A percentile compares a stretch with the other conserved stretches of the same genome.
phyloP scores from a whole-genome alignment of 2,113 vertebrate species.

The Ptilonorhynchus violaceus region DNA sequence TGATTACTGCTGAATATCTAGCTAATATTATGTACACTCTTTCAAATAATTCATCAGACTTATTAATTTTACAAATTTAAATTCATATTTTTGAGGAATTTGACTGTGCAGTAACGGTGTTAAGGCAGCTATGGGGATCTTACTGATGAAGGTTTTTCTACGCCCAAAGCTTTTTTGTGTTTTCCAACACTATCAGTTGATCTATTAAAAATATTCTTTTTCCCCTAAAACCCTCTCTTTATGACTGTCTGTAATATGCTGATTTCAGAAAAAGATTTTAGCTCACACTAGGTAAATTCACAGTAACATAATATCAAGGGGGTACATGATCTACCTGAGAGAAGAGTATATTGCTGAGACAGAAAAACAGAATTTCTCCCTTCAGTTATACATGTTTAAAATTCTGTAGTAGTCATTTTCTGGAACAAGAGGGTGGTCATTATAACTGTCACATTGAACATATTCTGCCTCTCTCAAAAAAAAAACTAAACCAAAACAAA shows the following conservation, averaged over 20 bases:
- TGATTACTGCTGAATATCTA: neutral
- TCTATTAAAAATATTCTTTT: neutral
- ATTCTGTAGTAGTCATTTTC: neutral
- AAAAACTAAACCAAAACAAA: neutral
- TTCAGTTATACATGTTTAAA: neutral
- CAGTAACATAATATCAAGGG: neutral
- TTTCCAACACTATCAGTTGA: neutral
- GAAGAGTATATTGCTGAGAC: neutral
- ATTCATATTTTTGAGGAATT: neutral
- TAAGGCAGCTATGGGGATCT: neutral
- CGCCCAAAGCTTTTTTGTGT: neutral
- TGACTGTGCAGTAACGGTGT: neutral
- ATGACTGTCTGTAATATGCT: neutral
- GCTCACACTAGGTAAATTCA: fast-evolving
- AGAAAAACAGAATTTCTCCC: neutral
- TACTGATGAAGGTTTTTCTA: neutral
- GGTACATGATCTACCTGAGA: neutral
- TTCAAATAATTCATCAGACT: slow-evolving; percentile 8
- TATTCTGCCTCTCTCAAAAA: neutral
- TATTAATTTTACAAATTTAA: neutral
- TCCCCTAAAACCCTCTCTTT: neutral
- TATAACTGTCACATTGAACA: neutral
- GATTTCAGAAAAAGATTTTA: neutral
- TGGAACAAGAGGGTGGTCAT: neutral
- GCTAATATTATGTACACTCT: neutral